Evolutionary conservation across 2,888 invertebrate genomes (phyloP), one percentile per base, ranked within the genome.

Genomic region (Drosophila histrio): DNA sequence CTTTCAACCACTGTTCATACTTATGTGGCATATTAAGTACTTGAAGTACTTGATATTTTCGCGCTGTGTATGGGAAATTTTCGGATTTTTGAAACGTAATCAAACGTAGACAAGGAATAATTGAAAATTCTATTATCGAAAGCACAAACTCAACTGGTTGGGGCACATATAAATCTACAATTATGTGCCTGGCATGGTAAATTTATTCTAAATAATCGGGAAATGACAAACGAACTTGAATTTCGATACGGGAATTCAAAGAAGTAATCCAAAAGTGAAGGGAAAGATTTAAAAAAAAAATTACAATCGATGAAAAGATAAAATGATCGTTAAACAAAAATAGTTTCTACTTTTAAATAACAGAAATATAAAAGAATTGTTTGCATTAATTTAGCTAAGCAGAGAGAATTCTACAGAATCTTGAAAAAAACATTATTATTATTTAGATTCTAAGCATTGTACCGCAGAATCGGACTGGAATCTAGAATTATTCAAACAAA

Each of bases 131-230:
- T 36, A 38, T 46, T 7, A 30, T 46, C 50, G 38, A 41, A 39
- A 32, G 8, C 9, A 11, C 26, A 17, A 32, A 1, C 50, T 8
- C 1, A 46, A 15, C n/a, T n/a, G n/a, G n/a, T n/a, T n/a, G n/a
- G n/a, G n/a, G n/a, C 68, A 44, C 32, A 32, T 57, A 62, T 64
- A 56, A 71, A 71, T 52, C 38, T 39, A 19, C 1, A 21, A 21
- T n/a, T 28, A 44, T 70, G 70, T 70, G 70, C 13, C 21, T 11
- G 39, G 70, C 57, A 70, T 70, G 39, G 34, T 43, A 53, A 69
- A 49, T 56, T 21, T 11, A 24, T n/a, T 13, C n/a, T 13, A 17
- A 34, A 13, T 21, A n/a, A 46, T 41, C 39, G 53, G 59, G 53
- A 53, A 53, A 59, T 59, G 15, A 34, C 59, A 28, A 24, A 50